Conservation (phyloP, 2,113 vertebrate species). For the Ciconia stormi region DNA sequence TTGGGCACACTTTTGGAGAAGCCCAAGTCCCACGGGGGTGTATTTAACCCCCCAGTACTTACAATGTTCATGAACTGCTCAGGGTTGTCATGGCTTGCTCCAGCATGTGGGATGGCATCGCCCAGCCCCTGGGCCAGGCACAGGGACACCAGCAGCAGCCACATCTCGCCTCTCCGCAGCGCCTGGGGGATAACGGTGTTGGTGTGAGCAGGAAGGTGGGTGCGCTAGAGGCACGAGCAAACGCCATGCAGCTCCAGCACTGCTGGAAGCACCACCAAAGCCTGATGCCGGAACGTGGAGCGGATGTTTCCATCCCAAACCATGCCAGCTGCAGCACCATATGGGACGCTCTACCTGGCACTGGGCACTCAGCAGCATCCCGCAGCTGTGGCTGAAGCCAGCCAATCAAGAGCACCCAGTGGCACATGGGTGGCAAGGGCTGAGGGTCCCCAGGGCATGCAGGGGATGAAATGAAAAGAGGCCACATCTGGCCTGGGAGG, state of each 20-base stretch:
- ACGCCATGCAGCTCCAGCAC: not conserved
- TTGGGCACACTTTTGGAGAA: not conserved
- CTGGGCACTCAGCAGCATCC: not conserved
- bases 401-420: not conserved
- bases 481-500: not conserved
- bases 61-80: not conserved
- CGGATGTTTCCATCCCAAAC: not conserved
- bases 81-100: fast-evolving
- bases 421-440: not conserved
- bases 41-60: not conserved
- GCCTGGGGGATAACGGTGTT: fast-evolving
- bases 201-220: not conserved
- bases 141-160: not conserved
- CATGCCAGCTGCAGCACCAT: not conserved
- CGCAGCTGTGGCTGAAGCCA: not conserved
- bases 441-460: not conserved
- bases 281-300: no score
- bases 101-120: fast-evolving
- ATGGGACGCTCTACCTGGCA: not conserved
- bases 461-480: not conserved
- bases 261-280: not conserved
- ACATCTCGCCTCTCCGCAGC: not conserved
- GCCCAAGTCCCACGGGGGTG: fast-evolving
- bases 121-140: not conserved
- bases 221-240: fast-evolving